Conservation (phyloP, 2,797 vertebrate species). For the Sphaeramia orbicularis region DNA sequence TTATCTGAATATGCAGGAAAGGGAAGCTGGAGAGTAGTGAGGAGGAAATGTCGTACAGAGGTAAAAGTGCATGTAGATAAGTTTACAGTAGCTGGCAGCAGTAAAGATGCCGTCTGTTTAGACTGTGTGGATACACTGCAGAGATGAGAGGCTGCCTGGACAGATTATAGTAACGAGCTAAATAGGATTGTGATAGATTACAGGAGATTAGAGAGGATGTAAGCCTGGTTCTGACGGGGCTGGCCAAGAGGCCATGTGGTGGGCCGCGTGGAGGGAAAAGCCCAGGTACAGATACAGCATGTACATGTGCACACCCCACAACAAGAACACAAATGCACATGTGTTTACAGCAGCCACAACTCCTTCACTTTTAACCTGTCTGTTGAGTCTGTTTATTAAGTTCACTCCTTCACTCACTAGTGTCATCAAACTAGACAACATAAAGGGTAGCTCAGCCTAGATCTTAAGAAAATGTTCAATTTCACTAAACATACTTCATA, state of each 20-base stretch:
- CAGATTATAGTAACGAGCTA: slow-evolving; percentile 74
- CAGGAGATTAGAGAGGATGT: slow-evolving; percentile 50
- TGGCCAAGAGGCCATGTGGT: slow-evolving; percentile 47
- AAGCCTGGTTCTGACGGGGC: slow-evolving; percentile 47
- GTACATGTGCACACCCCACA: slow-evolving; percentile 35
- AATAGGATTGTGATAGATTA: slow-evolving; percentile 73
- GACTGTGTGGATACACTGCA: slow-evolving; percentile 11
- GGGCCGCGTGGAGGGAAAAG: slow-evolving; percentile 42
- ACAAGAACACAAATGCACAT: slow-evolving; percentile 9
- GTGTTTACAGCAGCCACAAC: not conserved
- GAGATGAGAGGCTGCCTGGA: slow-evolving; percentile 38
- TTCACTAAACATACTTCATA: no score
- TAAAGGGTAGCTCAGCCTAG: no score
- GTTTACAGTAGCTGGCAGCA: slow-evolving; percentile 5
- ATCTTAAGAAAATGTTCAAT: no score
- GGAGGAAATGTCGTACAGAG: slow-evolving; percentile 13
- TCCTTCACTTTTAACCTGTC: no score
- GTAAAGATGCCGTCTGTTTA: slow-evolving; percentile 13
- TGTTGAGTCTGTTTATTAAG: no score
- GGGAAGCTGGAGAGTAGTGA: not conserved
- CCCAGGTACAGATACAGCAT: slow-evolving; percentile 20
- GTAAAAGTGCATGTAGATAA: slow-evolving; percentile 9
- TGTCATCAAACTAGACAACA: no score
- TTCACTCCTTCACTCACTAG: no score
- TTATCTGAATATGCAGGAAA: not conserved